Conservation (phyloP, 64 coral and sea anemone species). For the Actinia tenebrosa region DNA sequence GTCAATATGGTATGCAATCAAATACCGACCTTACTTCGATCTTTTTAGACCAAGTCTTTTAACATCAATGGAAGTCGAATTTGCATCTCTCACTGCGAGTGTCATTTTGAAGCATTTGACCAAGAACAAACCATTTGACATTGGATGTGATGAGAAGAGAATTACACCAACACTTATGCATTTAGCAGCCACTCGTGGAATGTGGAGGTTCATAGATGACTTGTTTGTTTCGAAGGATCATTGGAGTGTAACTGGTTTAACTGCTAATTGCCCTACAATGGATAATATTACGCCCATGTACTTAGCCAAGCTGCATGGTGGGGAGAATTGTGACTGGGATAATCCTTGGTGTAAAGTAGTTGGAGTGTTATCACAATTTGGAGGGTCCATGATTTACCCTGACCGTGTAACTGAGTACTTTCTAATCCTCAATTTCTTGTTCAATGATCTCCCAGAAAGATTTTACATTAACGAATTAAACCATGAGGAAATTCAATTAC, state of each 20-base stretch:
- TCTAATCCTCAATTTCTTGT: too few relatives aligned
- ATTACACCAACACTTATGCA: conserved; percentile 54
- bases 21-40: too few relatives aligned
- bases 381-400: conserved; percentile 27
- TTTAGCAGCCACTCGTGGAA: conserved; percentile 61
- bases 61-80: conserved; percentile 51
- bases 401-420: too few relatives aligned
- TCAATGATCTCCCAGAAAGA: too few relatives aligned
- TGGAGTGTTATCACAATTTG: conserved; percentile 34
- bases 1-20: conserved; percentile 58
- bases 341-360: conserved; percentile 78
- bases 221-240: conserved; percentile 15
- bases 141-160: conserved; percentile 40
- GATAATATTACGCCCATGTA: conserved; percentile 76
- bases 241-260: conserved; percentile 19
- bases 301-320: conserved; percentile 48
- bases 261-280: conserved; percentile 62
- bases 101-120: conserved; percentile 31
- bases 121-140: conserved; percentile 18
- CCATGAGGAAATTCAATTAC: too few relatives aligned
- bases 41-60: conserved; percentile 40
- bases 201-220: conserved; percentile 61
- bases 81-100: conserved; percentile 62
- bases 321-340: conserved; percentile 34
- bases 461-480: too few relatives aligned